Conservation (phyloP, 2,797 vertebrate species). For the Anguilla megastoma region DNA sequence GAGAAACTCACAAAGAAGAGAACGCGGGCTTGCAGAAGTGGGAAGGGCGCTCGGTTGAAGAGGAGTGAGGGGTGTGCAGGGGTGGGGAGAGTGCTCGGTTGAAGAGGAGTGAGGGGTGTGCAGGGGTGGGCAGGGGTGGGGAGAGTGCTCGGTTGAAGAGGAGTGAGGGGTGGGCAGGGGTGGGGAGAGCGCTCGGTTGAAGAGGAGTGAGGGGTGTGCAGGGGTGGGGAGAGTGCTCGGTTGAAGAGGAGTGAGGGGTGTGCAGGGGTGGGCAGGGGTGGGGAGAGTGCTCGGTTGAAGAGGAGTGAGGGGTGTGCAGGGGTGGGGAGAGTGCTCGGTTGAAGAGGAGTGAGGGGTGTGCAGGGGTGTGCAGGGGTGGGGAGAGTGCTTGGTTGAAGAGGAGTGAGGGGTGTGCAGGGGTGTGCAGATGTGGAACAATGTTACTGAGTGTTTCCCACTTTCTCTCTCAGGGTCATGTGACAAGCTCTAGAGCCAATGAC, state of each 20-base stretch:
- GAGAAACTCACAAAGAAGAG: background rate
- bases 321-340: no score
- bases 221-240: no score
- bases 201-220: no score
- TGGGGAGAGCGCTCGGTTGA: background rate
- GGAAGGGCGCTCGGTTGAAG: no score
- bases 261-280: no score
- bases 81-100: background rate
- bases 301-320: background rate
- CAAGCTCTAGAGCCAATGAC: constrained; percentile 50
- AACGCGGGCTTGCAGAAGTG: background rate
- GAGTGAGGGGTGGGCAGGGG: background rate
- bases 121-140: no score
- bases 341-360: no score
- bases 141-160: background rate
- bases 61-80: no score
- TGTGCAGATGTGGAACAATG: background rate
- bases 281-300: background rate
- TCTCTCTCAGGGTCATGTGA: constrained; percentile 57
- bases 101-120: background rate
- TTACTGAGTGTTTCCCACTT: background rate
- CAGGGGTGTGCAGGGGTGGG: no score
- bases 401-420: background rate
- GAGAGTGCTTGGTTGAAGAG: no score
- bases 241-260: no score